phyloP scores from a whole-genome alignment of 2,113 vertebrate species.

The Peromyscus polionotus region DNA sequence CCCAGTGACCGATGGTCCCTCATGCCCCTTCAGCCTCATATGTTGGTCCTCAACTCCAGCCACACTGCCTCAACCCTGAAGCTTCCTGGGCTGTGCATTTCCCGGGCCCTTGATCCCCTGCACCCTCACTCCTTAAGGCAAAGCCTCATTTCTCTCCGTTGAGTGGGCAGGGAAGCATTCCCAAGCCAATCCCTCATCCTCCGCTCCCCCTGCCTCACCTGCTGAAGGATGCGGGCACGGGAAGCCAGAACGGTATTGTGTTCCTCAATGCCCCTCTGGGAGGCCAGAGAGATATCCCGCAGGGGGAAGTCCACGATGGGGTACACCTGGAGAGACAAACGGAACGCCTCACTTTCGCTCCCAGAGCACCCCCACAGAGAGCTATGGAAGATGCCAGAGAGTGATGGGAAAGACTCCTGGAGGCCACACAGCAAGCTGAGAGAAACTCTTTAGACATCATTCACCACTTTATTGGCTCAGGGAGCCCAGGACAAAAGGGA shows the following conservation, averaged over 20 bases:
- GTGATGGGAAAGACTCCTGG: neutral
- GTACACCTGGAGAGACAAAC: conserved; percentile 86
- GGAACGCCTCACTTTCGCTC: neutral
- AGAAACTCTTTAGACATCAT: neutral
- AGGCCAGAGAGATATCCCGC: conserved; percentile 86
- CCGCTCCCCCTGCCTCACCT: conserved; percentile 74
- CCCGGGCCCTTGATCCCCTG: neutral
- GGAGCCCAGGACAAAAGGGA: neutral
- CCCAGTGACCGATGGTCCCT: fast-evolving
- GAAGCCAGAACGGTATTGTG: conserved; percentile 76
- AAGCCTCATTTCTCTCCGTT: neutral
- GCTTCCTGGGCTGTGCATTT: no score
- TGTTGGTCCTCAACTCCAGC: neutral
- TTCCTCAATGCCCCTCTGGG: conserved; percentile 81
- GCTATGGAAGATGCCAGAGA: neutral
- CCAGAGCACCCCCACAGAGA: no score
- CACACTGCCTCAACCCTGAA: neutral
- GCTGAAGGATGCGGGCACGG: conserved; percentile 81
- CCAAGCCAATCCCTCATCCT: neutral
- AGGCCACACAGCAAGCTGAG: neutral
- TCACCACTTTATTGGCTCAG: fast-evolving
- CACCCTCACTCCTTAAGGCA: neutral
- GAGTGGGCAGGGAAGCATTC: neutral
- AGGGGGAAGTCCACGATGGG: conserved; percentile 89
- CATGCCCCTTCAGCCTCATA: neutral